phyloP scores from a whole-genome alignment of 2,888 invertebrate genomes.

The Ditula angustiorana region DNA sequence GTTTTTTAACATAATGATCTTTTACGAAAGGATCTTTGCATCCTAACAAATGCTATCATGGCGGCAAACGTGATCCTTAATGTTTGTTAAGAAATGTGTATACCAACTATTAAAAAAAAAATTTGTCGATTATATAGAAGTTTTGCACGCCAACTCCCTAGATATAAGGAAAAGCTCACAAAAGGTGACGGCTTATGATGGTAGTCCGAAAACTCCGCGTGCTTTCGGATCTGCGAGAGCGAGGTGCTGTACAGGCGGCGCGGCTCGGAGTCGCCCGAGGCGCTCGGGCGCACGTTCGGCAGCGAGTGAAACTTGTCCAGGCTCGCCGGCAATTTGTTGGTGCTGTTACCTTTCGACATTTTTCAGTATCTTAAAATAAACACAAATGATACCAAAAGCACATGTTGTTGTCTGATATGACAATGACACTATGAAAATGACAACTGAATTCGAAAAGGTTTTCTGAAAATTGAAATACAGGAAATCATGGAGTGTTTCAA shows the following conservation, averaged over 20 bases:
- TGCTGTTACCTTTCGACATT: conserved; percentile 6
- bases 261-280: conserved; percentile 46
- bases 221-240: conserved; percentile 57
- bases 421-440: neutral
- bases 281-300: conserved; percentile 51
- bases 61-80: too few species aligned
- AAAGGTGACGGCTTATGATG: conserved; percentile 70
- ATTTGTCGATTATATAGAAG: too few species aligned
- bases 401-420: neutral
- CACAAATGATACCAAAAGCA: neutral
- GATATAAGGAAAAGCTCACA: conserved; percentile 51
- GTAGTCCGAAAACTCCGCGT: conserved; percentile 55
- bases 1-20: too few species aligned
- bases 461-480: too few species aligned
- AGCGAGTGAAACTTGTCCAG: conserved; percentile 49
- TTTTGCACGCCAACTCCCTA: neutral
- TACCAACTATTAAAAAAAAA: too few species aligned
- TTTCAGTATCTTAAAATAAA: neutral
- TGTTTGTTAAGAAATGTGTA: too few species aligned
- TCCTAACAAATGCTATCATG: too few species aligned
- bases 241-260: conserved; percentile 63
- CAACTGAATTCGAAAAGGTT: too few species aligned
- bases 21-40: too few species aligned
- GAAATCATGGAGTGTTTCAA: too few species aligned
- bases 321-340: conserved; percentile 12